A percentile compares a stretch with the other conserved stretches of the same genome.
phyloP scores from a whole-genome alignment of 2,113 vertebrate species.

The Circaetus gallicus region DNA sequence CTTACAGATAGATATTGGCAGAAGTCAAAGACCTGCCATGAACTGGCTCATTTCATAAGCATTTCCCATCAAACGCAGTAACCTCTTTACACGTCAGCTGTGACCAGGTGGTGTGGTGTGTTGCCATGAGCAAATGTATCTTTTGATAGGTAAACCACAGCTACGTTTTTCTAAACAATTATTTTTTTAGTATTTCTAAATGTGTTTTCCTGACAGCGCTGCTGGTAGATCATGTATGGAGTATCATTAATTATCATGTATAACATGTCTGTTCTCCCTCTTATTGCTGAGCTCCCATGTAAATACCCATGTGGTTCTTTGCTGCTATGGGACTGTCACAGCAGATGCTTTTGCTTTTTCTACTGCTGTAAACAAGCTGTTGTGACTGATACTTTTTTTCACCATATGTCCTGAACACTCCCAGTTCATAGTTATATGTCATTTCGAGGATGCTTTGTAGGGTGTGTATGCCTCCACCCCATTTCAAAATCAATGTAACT shows the following conservation, averaged over 20 bases:
- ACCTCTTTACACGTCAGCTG: background rate
- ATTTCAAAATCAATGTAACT: constrained; percentile 60
- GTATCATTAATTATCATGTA: background rate
- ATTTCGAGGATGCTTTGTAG: constrained; percentile 59
- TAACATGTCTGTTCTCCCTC: background rate
- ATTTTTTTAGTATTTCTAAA: background rate
- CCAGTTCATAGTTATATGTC: constrained; percentile 44
- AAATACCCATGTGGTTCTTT: background rate
- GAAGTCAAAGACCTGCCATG: background rate
- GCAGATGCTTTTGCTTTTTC: constrained; percentile 30
- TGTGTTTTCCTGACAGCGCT: background rate
- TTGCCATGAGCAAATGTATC: background rate
- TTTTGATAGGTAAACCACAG: background rate
- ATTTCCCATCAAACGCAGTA: background rate
- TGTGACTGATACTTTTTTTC: constrained; percentile 48
- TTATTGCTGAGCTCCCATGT: background rate
- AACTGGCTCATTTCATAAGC: background rate
- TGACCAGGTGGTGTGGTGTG: background rate
- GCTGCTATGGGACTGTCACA: background rate
- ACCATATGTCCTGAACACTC: constrained; percentile 44
- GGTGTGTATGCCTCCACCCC: constrained; percentile 59
- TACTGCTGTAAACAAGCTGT: constrained; percentile 59
- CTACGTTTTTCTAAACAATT: background rate
- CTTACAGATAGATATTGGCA: background rate
- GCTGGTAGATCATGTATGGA: background rate